Percentiles rank a stretch among this genome's conserved stretches.
These are phyloP conservation scores for Festucalex cinctus DNA, from an alignment of 2,113 vertebrate genomes.

Conservation along the genomic window DNA sequence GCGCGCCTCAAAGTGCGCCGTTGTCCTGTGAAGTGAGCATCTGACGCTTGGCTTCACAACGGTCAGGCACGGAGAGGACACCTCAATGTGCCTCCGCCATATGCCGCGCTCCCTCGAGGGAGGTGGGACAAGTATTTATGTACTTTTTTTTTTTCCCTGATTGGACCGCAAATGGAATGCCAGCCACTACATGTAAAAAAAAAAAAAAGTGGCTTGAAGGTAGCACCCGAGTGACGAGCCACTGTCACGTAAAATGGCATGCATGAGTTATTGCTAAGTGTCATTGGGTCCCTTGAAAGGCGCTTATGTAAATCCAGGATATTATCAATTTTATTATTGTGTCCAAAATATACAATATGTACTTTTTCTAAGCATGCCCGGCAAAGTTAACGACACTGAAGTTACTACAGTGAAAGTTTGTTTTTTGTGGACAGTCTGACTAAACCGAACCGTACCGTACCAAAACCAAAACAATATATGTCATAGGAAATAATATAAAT, in stretches of 20 bases:
- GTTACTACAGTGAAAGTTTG: neutral
- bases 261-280: neutral
- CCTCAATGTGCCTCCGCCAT: constrained; percentile 56
- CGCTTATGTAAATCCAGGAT: neutral
- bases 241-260: neutral
- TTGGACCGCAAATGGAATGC: neutral
- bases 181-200: neutral
- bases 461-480: neutral
- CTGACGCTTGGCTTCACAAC: constrained; percentile 50
- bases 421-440: neutral
- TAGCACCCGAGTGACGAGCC: neutral
- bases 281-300: neutral
- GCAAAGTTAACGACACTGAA: neutral
- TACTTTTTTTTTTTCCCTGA: neutral
- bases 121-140: constrained; percentile 23
- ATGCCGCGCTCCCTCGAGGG: constrained; percentile 39
- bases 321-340: neutral
- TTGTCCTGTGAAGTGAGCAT: constrained; percentile 54
- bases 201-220: too few relatives aligned
- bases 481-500: neutral
- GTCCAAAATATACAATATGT: neutral
- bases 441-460: neutral
- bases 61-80: constrained; percentile 33
- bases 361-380: neutral
- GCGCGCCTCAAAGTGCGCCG: constrained; percentile 6